Conservation (phyloP, 2,888 invertebrate genomes). For the Isoperla grammatica region DNA sequence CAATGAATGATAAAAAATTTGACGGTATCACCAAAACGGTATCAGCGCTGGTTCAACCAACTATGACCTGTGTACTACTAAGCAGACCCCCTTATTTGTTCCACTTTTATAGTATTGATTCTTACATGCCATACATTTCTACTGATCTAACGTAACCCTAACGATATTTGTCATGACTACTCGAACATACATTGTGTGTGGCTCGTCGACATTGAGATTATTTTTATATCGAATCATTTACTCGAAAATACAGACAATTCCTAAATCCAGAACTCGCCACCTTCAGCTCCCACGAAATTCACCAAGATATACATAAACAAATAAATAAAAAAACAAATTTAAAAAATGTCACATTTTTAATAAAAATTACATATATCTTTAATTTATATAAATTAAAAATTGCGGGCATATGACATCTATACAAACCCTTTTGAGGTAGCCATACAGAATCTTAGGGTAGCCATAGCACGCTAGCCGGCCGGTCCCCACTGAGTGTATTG, state of each 20-base stretch:
- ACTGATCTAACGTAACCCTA: too few relatives aligned
- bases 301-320: neutral
- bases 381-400: neutral
- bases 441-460: neutral
- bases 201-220: too few relatives aligned
- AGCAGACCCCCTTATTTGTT: too few relatives aligned
- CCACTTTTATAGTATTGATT: too few relatives aligned
- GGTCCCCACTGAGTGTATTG: conserved; percentile 7
- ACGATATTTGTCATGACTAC: too few relatives aligned
- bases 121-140: too few relatives aligned
- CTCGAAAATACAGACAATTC: neutral
- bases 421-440: conserved; percentile 25
- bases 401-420: conserved; percentile 23
- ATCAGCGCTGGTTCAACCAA: too few relatives aligned
- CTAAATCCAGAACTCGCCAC: neutral
- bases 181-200: too few relatives aligned
- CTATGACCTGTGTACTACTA: too few relatives aligned
- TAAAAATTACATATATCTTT: neutral
- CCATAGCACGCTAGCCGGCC: neutral
- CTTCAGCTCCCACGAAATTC: neutral
- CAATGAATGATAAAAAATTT: too few relatives aligned
- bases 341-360: neutral
- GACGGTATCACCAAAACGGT: too few relatives aligned
- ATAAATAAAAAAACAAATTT: neutral
- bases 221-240: neutral